These are phyloP conservation scores for Sphaerodactylus townsendi DNA, from an alignment of 2,113 vertebrate species.

Conservation along the genomic window DNA sequence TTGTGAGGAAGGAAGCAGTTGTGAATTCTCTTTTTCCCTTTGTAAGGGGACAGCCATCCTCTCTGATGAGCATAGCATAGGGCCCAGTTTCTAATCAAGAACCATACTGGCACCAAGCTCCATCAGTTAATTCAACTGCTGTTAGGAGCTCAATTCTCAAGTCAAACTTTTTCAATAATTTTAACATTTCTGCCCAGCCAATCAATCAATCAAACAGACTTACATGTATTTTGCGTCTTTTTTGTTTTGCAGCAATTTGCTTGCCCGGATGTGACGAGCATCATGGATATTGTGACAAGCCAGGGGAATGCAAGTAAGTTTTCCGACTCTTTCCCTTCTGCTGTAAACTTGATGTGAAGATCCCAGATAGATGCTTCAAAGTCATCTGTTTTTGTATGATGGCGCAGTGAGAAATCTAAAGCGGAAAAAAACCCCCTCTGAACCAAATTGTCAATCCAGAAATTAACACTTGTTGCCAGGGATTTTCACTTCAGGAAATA, in stretches of 20 bases:
- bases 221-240: conserved; percentile 6
- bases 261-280: conserved; percentile 95
- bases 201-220: background rate
- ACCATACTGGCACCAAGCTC: conserved; percentile 59
- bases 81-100: conserved; percentile 67
- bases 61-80: conserved; percentile 74
- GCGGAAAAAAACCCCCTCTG: background rate
- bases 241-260: conserved; percentile 86
- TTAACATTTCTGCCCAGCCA: no score
- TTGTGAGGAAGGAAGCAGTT: conserved; percentile 76
- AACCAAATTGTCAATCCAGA: conserved; percentile 21
- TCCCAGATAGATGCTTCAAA: conserved; percentile 19
- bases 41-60: conserved; percentile 87
- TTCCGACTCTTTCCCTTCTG: background rate
- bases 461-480: conserved; percentile 30
- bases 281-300: conserved; percentile 94
- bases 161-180: no score
- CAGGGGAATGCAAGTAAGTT: conserved; percentile 99
- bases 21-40: conserved; percentile 87
- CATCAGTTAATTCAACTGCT: conserved; percentile 65
- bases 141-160: conserved; percentile 43
- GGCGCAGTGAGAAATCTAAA: background rate
- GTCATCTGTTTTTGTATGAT: conserved; percentile 22
- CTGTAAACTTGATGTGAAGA: conserved; percentile 13
- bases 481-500: conserved; percentile 35